Evolutionary conservation across 2,888 invertebrate genomes (phyloP).

Genomic region (Drosophila neutralis): DNA sequence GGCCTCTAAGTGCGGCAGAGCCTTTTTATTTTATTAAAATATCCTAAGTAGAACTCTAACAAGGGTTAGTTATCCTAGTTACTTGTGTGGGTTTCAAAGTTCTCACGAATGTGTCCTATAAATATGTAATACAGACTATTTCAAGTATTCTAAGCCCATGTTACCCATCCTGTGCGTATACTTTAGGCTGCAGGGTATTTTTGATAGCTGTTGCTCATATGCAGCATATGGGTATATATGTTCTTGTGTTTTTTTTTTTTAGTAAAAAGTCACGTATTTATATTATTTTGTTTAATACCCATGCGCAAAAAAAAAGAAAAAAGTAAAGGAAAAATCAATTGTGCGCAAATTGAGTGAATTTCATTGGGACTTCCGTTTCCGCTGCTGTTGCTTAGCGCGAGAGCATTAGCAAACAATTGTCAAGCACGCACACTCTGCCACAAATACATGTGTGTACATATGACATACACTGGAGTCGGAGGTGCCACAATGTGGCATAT

Average conservation of each 20-base stretch:
- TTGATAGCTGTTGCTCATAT: conserved; percentile 21
- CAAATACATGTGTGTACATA: conserved; percentile 1
- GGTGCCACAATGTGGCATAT: conserved; percentile 73
- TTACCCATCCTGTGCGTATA: not conserved
- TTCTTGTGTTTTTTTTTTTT: conserved; percentile 5
- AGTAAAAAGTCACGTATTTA: conserved; percentile 64
- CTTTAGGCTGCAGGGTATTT: not conserved
- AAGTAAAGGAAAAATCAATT: conserved; percentile 57
- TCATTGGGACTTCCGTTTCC: conserved; percentile 69
- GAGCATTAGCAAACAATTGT: conserved; percentile 74
- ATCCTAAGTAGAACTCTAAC: conserved; percentile 1
- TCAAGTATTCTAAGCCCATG: not conserved
- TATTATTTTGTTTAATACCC: conserved; percentile 35
- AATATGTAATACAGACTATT: not conserved
- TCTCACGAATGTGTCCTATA: not conserved
- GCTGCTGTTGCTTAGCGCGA: conserved; percentile 21
- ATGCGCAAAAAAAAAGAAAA: conserved; percentile 12
- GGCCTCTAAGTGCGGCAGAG: conserved; percentile 32
- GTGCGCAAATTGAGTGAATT: conserved; percentile 71
- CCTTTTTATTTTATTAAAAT: conserved; percentile 28
- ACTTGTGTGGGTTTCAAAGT: not conserved
- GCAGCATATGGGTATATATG: conserved; percentile 13
- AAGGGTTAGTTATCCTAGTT: not conserved
- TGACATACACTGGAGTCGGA: conserved; percentile 44
- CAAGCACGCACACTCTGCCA: conserved; percentile 32